Evolutionary conservation across 2,113 vertebrate species (phyloP).

Genomic region (Actinemys pallida): DNA sequence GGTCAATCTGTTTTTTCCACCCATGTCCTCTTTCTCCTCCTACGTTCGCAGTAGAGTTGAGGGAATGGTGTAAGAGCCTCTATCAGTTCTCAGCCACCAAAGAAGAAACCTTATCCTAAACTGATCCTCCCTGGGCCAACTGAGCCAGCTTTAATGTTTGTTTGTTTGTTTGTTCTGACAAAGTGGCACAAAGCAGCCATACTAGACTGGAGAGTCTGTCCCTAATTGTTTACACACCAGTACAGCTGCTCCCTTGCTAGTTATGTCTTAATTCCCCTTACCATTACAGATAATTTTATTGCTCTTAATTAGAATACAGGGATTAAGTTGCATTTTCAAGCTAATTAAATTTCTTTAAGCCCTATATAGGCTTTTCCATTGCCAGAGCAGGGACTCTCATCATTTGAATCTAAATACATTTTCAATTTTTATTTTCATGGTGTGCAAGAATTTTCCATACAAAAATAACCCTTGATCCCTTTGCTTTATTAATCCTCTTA

Average conservation of each 20-base stretch:
- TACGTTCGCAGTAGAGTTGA: not conserved
- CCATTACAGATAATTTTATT: not conserved
- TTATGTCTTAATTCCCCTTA: not conserved
- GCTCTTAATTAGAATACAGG: not conserved
- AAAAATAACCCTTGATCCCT: too few species aligned
- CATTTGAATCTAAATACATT: not conserved
- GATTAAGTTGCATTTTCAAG: not conserved
- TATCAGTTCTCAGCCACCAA: not conserved
- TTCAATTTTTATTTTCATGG: too few species aligned
- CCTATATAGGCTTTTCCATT: not conserved
- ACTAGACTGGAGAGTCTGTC: not conserved
- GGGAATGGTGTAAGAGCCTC: not conserved
- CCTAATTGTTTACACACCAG: not conserved
- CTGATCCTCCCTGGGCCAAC: not conserved
- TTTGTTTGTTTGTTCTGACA: not conserved
- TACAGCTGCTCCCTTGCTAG: not conserved
- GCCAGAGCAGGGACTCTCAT: not conserved
- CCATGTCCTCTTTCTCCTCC: not conserved
- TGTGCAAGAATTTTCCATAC: too few species aligned
- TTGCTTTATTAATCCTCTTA: too few species aligned
- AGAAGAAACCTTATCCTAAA: not conserved
- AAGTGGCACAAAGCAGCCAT: not conserved
- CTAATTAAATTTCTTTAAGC: not conserved
- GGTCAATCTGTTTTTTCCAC: not conserved
- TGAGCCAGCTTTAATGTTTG: not conserved